Percentiles rank a stretch among this genome's conserved stretches.
phyloP scores from a whole-genome alignment of 2,797 vertebrate species.

The Danio choprae region DNA sequence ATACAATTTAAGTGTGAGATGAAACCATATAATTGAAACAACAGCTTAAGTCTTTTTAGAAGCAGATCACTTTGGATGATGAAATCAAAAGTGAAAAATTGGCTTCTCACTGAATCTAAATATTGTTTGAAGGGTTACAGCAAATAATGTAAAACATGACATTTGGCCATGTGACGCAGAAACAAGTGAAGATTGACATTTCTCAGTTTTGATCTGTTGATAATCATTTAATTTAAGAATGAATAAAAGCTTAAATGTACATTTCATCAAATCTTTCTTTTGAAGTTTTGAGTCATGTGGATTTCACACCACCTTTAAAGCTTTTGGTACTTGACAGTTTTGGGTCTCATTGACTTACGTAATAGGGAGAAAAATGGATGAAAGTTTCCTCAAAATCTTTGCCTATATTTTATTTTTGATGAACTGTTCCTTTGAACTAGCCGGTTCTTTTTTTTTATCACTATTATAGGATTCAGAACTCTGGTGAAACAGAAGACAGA shows the following conservation, averaged over 20 bases:
- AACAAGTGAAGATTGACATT: background rate
- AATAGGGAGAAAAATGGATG: background rate
- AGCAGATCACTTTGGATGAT: background rate
- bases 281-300: background rate
- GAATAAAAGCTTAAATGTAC: background rate
- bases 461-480: conserved; percentile 3
- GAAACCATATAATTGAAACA: background rate
- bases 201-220: background rate
- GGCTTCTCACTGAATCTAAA: background rate
- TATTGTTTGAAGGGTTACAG: background rate
- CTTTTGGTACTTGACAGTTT: background rate
- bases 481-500: conserved; percentile 1
- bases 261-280: background rate
- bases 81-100: background rate
- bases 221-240: background rate
- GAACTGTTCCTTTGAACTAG: background rate
- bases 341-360: background rate
- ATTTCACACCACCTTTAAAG: background rate
- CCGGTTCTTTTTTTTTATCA: background rate
- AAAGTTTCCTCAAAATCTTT: background rate
- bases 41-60: background rate
- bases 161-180: too few relatives aligned
- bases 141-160: background rate
- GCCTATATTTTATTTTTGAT: background rate
- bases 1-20: background rate